Percentiles rank a stretch among this genome's conserved stretches.
These are phyloP conservation scores for Liasis olivaceus DNA, from an alignment of 2,797 vertebrate genomes.

Conservation along the genomic window DNA sequence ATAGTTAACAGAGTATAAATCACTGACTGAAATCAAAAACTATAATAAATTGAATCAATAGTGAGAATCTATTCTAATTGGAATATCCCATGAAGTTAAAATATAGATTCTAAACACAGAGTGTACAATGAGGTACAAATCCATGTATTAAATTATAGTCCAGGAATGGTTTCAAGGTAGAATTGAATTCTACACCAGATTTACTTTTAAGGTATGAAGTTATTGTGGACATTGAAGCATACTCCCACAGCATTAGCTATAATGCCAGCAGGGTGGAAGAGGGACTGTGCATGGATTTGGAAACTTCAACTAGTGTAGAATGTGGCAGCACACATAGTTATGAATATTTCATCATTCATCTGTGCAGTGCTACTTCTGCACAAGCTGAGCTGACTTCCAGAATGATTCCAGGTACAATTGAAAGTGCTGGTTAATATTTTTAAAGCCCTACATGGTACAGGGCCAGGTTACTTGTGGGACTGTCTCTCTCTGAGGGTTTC, in stretches of 20 bases:
- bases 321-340: neutral
- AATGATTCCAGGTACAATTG: neutral
- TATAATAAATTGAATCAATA: neutral
- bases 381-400: neutral
- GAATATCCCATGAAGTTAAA: neutral
- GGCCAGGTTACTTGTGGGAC: neutral
- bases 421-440: neutral
- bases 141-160: neutral
- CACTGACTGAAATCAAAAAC: neutral
- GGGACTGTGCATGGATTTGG: neutral
- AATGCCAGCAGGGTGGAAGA: neutral
- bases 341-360: neutral
- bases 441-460: neutral
- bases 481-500: neutral
- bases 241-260: neutral
- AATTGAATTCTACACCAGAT: neutral
- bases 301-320: neutral
- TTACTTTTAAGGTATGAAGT: neutral
- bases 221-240: neutral
- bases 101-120: neutral
- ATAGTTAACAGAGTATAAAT: neutral
- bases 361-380: neutral
- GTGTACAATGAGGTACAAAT: neutral
- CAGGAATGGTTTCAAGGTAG: neutral
- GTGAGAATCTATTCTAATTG: neutral